These are phyloP conservation scores for Pelodytes ibericus DNA, from an alignment of 2,797 vertebrate genomes.

Conservation along the genomic window DNA sequence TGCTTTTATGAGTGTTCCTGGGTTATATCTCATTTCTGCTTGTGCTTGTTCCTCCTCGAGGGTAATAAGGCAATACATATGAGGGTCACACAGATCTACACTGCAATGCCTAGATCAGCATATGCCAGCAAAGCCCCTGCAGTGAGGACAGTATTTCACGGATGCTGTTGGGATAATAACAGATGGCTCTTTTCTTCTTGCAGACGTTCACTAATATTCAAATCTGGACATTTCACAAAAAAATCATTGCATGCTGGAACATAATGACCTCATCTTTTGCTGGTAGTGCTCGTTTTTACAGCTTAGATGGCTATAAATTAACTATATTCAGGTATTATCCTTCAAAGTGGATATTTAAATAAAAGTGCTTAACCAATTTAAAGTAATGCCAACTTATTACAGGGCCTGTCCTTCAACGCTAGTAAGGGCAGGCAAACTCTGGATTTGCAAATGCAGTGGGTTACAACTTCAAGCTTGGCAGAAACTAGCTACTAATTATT, in stretches of 20 bases:
- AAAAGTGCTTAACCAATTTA: not conserved
- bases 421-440: no score
- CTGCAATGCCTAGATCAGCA: constrained; percentile 28
- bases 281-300: constrained; percentile 15
- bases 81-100: constrained; percentile 34
- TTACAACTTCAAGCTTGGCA: no score
- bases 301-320: constrained; percentile 16
- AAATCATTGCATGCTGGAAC: constrained; percentile 15
- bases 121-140: constrained; percentile 33
- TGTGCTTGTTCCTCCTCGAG: not conserved
- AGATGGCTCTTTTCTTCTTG: constrained; percentile 43
- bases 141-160: constrained; percentile 31
- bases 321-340: constrained; percentile 6
- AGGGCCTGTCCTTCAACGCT: no score
- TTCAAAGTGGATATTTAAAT: not conserved
- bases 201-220: constrained; percentile 19
- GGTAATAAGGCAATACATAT: constrained; percentile 49
- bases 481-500: no score
- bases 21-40: not conserved
- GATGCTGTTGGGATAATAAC: constrained; percentile 25
- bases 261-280: constrained; percentile 21
- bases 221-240: constrained; percentile 30
- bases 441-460: no score
- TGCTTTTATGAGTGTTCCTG: no score
- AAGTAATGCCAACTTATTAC: no score